A percentile compares a stretch with the other conserved stretches of the same genome.
Evolutionary conservation across 2,113 vertebrate genomes (phyloP).

Genomic region (Copsychus sechellarum): DNA sequence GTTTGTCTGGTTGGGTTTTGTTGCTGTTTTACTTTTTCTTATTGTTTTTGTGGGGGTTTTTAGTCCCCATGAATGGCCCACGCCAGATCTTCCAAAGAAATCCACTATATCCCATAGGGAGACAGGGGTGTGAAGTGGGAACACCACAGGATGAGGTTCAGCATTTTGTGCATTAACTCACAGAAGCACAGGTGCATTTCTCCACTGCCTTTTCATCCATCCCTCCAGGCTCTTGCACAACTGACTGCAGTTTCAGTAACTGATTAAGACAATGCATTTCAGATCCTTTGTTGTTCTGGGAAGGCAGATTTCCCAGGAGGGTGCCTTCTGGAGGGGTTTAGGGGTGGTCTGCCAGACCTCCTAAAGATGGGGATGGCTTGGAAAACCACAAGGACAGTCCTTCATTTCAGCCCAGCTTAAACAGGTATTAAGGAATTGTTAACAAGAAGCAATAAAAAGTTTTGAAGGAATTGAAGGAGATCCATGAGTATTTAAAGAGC

Average conservation of each 20-base stretch:
- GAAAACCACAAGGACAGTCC: neutral
- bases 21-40: neutral
- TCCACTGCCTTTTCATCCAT: neutral
- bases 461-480: neutral
- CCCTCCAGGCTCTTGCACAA: neutral
- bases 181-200: neutral
- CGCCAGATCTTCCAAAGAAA: neutral
- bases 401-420: neutral
- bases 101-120: rapidly evolving
- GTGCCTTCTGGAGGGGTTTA: neutral
- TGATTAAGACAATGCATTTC: neutral
- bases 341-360: rapidly evolving
- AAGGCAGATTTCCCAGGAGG: neutral
- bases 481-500: neutral
- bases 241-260: neutral
- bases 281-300: neutral
- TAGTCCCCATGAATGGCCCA: neutral
- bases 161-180: neutral
- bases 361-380: neutral
- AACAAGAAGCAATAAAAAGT: neutral
- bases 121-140: neutral
- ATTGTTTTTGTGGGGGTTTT: neutral
- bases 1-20: neutral
- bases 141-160: neutral
- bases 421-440: neutral